Evolutionary conservation across 2,113 vertebrate genomes (phyloP).

Genomic region (Lophochroa leadbeateri): DNA sequence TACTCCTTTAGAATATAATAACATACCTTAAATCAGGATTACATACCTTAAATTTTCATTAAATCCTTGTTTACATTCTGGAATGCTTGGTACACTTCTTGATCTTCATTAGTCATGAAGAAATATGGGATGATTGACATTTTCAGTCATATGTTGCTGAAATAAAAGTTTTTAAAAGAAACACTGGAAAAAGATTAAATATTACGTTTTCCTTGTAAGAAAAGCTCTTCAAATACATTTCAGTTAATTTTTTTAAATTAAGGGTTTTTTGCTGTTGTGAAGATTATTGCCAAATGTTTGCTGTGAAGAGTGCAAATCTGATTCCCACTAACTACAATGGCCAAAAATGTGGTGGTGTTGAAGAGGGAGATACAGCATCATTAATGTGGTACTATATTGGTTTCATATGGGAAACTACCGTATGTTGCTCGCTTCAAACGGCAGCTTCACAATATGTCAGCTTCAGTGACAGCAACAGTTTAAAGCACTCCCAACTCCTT

Average conservation of each 20-base stretch:
- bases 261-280: fast-evolving
- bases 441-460: background rate
- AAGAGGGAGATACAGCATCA: background rate
- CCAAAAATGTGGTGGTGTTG: background rate
- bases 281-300: background rate
- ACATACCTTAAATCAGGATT: background rate
- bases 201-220: background rate
- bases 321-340: background rate
- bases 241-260: background rate
- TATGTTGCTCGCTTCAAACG: background rate
- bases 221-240: background rate
- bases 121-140: background rate
- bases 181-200: background rate
- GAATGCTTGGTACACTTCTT: background rate
- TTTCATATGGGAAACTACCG: background rate
- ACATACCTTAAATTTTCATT: background rate
- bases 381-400: background rate
- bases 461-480: background rate
- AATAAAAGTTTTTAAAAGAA: background rate
- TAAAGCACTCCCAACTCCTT: background rate
- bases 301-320: background rate
- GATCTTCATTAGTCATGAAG: background rate
- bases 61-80: background rate
- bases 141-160: background rate
- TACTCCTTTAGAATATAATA: background rate